A percentile compares a stretch with the other conserved stretches of the same genome.
Evolutionary conservation across 2,888 invertebrate species (phyloP).

Genomic region (Epinotia brunnichana): DNA sequence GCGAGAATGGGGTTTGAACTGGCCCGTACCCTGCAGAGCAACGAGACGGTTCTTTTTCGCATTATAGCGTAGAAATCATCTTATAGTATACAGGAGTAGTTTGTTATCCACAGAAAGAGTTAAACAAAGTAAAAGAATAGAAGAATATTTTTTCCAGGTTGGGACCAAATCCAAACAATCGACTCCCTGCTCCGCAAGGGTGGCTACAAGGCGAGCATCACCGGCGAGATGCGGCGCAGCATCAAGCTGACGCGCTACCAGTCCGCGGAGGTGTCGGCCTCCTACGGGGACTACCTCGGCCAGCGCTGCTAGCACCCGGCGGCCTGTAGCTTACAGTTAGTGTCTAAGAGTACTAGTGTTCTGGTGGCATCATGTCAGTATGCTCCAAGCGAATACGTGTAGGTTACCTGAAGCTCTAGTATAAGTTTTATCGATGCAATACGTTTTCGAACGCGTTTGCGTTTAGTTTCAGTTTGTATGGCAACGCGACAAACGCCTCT

Average conservation of each 20-base stretch:
- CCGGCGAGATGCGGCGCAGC: conserved; percentile 92
- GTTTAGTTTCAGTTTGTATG: no score
- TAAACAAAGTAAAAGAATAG: no score
- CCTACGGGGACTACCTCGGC: conserved; percentile 92
- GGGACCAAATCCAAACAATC: conserved; percentile 99
- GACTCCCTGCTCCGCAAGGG: conserved; percentile 98
- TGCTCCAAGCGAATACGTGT: conserved; percentile 71
- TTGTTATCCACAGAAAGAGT: no score
- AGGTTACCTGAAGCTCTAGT: no score
- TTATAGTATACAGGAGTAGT: no score
- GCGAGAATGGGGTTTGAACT: no score
- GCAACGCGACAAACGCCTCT: no score
- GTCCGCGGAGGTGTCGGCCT: conserved; percentile 96
- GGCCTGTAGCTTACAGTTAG: conserved; percentile 65
- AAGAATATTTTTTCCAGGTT: conserved; percentile 94
- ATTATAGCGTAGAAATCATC: no score
- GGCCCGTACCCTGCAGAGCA: no score
- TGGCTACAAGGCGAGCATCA: conserved; percentile 95
- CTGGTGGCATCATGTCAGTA: conserved; percentile 54
- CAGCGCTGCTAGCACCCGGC: conserved; percentile 89
- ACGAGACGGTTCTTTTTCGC: no score
- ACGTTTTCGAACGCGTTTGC: no score
- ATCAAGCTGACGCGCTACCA: conserved; percentile 98
- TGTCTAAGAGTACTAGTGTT: conserved; percentile 71
- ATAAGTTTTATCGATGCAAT: no score